phyloP scores from a whole-genome alignment of 2,113 vertebrate species.

The Notiomystis cincta region DNA sequence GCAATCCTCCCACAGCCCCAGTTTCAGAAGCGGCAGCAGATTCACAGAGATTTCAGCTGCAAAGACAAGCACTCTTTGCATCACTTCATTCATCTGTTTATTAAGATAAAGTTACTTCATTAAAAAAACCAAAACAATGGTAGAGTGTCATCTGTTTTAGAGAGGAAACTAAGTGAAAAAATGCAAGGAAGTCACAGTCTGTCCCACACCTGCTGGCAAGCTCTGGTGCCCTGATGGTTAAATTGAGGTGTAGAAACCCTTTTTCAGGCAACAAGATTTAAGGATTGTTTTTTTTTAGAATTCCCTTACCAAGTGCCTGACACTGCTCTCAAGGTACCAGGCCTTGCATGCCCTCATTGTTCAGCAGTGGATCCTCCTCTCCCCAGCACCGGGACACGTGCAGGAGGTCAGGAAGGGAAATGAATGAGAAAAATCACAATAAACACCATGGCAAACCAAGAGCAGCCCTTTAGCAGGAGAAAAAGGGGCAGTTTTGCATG shows the following conservation, averaged over 20 bases:
- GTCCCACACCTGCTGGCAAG: neutral
- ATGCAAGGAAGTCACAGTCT: neutral
- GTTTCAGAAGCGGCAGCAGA: neutral
- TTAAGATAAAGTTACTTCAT: neutral
- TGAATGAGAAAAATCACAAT: rapidly evolving
- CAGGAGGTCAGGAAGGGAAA: neutral
- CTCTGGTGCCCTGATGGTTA: neutral
- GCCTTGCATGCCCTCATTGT: rapidly evolving
- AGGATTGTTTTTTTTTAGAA: neutral
- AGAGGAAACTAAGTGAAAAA: neutral
- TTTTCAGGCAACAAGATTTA: neutral
- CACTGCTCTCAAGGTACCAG: neutral
- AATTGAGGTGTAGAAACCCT: neutral
- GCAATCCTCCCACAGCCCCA: neutral
- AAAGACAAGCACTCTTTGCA: neutral
- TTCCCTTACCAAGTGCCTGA: neutral
- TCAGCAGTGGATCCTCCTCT: neutral
- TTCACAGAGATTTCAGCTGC: neutral
- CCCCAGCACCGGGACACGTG: rapidly evolving
- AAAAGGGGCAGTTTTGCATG: neutral
- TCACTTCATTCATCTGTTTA: neutral
- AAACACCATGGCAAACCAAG: neutral
- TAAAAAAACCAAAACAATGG: neutral
- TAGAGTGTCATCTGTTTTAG: neutral
- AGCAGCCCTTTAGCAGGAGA: neutral